Percentiles rank a stretch among this genome's conserved stretches.
Evolutionary conservation across 2,113 vertebrate species (phyloP).

Genomic region (Euleptes europaea): DNA sequence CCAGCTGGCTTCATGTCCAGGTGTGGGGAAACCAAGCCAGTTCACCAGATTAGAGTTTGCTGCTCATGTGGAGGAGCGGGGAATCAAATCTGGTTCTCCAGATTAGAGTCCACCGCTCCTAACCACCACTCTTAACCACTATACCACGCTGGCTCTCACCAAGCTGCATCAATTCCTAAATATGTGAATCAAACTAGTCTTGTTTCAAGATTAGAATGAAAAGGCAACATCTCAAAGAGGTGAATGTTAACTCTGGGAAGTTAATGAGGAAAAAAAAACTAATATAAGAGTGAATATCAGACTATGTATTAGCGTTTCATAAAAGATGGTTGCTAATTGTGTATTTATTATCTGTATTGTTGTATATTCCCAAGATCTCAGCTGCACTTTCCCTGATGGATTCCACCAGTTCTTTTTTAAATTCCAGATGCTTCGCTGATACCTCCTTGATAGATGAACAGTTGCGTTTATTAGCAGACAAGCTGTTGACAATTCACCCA

Average conservation of each 20-base stretch:
- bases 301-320: conserved; percentile 30
- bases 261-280: background rate
- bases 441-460: conserved; percentile 46
- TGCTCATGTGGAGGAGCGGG: too few relatives aligned
- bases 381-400: background rate
- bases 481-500: conserved; percentile 50
- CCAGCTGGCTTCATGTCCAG: too few relatives aligned
- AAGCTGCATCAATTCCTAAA: background rate
- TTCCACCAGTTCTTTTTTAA: conserved; percentile 10
- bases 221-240: background rate
- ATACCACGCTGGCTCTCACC: too few relatives aligned
- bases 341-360: conserved; percentile 33
- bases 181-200: background rate
- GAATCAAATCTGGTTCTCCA: too few relatives aligned
- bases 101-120: too few relatives aligned
- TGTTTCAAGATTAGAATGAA: background rate
- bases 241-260: background rate
- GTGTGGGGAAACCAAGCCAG: too few relatives aligned
- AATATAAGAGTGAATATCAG: background rate
- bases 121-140: too few relatives aligned
- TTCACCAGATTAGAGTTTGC: too few relatives aligned
- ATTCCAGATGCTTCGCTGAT: conserved; percentile 49
- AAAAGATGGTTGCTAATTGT: conserved; percentile 13
- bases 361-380: conserved; percentile 22
- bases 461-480: conserved; percentile 57